Percentiles rank a stretch among this genome's conserved stretches.
These are phyloP conservation scores for Whitmania pigra DNA, from an alignment of 1,140 invertebrate genomes.

Conservation along the genomic window DNA sequence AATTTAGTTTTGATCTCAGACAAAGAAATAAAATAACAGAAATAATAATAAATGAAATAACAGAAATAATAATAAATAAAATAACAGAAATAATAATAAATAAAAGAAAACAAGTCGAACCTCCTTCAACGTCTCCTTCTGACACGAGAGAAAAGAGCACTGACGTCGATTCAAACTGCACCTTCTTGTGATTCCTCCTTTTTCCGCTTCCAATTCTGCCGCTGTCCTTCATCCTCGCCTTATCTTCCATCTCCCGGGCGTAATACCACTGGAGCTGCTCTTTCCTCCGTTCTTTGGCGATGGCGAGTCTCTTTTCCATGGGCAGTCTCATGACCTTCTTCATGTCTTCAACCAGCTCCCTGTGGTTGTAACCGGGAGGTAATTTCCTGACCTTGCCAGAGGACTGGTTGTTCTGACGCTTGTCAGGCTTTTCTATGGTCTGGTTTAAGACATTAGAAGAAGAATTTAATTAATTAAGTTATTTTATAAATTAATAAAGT, in stretches of 20 bases:
- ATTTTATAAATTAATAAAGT: too few relatives aligned
- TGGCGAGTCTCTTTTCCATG: not conserved
- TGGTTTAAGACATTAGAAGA: too few relatives aligned
- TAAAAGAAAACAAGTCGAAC: not conserved
- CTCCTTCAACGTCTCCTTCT: not conserved
- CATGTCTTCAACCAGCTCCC: not conserved
- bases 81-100: not conserved
- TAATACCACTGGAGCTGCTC: not conserved
- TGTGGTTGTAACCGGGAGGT: not conserved
- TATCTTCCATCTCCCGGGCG: not conserved
- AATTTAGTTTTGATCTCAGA: not conserved
- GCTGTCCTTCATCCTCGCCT: not conserved
- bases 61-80: not conserved
- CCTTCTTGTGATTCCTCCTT: not conserved
- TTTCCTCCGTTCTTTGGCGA: not conserved
- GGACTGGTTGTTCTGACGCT: too few relatives aligned
- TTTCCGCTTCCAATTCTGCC: not conserved
- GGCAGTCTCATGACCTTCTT: not conserved
- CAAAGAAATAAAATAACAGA: not conserved
- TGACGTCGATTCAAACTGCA: not conserved
- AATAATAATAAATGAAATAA: not conserved
- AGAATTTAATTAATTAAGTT: too few relatives aligned
- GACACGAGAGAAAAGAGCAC: not conserved
- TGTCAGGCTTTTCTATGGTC: too few relatives aligned
- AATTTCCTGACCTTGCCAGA: not conserved